Evolutionary conservation across 2,113 vertebrate genomes (phyloP).

Genomic region (Anthoscopus minutus): DNA sequence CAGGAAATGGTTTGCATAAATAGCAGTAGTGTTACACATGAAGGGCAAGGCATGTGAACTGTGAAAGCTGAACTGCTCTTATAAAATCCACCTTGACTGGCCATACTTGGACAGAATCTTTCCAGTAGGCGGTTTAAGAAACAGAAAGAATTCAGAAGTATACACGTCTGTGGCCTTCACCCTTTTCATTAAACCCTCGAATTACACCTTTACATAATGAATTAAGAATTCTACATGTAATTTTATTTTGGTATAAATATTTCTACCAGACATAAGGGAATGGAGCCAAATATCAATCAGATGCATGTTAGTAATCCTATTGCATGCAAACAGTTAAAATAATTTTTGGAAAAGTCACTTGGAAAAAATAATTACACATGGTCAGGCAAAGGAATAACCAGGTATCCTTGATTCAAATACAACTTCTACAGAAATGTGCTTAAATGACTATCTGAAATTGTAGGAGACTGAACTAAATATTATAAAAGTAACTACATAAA

Average conservation of each 20-base stretch:
- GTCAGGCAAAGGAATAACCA: neutral
- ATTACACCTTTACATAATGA: neutral
- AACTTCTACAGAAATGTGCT: neutral
- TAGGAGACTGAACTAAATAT: neutral
- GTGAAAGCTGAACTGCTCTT: neutral
- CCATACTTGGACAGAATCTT: neutral
- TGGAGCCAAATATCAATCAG: neutral
- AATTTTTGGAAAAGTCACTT: neutral
- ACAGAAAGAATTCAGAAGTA: neutral
- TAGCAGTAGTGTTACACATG: neutral
- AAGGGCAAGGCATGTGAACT: neutral
- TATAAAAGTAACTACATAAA: neutral
- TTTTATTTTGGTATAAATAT: neutral
- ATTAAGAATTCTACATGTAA: neutral
- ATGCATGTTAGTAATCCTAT: neutral
- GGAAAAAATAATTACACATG: neutral
- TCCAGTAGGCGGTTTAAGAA: neutral
- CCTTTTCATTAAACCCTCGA: neutral
- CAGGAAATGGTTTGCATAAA: neutral
- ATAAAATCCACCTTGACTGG: accelerated
- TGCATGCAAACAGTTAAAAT: neutral
- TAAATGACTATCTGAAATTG: neutral
- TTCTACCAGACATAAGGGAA: neutral
- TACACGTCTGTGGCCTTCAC: accelerated
- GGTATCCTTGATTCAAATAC: neutral